Evolutionary conservation across 2,797 vertebrate genomes (phyloP), one percentile per base, ranked within the genome.

Genomic region (Notolabrus celidotus): DNA sequence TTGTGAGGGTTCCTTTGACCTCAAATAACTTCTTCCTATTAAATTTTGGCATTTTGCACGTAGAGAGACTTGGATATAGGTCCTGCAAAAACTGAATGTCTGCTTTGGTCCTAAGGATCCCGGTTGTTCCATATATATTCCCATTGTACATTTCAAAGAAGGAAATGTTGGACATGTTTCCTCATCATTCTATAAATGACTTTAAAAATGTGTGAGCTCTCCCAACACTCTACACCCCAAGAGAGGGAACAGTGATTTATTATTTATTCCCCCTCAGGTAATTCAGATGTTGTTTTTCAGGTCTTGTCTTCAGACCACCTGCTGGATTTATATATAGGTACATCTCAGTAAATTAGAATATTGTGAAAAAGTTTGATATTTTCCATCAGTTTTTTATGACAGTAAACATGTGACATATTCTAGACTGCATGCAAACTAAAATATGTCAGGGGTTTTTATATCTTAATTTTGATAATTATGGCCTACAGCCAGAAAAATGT

Each of bases 111-210:
- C 79, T 79, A n/a, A 81, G 60, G 31, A 74, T 81, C 17, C 66
- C 79, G 12, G 74, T 77, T 2, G 79, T 74, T 60, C 91, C 91
- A 45, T 77, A 91, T n/a, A 92, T 77, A 8, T 87, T 71, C 1
- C 60, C 68, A 3, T 59, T 0, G 20, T 91, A 92, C 56, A 74
- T 88, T 31, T 76, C 45, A 59, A 91, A 90, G 23, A 85, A 87
- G 0, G 71, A 50, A 0, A 85, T 15, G 8, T 90, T 89, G n/a
- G 41, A n/a, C 16, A 42, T n/a, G 16, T 17, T 27, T 7, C 39
- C 16, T 42, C 9, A 7, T 8, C 16, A 7, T 42, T 17, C 10
- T 10, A n/a, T 43, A n/a, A 20, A 45, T 49, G 14, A 17, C 1
- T 15, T 16, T 7, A 15, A 25, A 47, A 25, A 47, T n/a, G 10